Base-by-base conservation (phyloP, 2,797 vertebrate species). In the Fistularia commersonii region DNA sequence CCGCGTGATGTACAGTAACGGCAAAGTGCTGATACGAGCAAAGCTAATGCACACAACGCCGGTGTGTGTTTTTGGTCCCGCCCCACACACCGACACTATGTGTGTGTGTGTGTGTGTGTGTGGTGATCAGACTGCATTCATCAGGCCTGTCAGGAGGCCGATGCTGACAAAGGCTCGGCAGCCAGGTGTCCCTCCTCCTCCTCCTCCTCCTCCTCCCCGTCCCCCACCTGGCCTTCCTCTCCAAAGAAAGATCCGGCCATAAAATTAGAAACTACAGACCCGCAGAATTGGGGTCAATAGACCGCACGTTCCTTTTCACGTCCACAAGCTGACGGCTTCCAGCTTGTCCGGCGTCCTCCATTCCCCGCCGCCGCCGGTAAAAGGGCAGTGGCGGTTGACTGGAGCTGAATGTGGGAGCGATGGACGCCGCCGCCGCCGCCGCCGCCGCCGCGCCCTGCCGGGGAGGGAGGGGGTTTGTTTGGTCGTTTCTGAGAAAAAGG, bases 131-230 rank as follows among this genome's bases (percentile, higher is more conserved):
- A 51, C 51, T 14, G 55, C 77, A 82, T 81, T 74, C 77, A 74
- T 81, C 81, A 76, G 72, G 9, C 35, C 71, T 74, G 74, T 76
- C 73, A 61, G 62, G 63, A 9, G 51, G 0, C 32, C 1, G 41
- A 39, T 81, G 79, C 79, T 80, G 71, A 81, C 74, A 8, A 61
- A 66, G 78, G 60, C 76, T 62, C 58, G 0, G 62, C 3, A 32
- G 42, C 68, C 70, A 81, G 83, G 74, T 76, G 79, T 74, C 70
- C 54, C 69, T 45, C 67, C 64, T 75, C 66, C 72, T n/a, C n/a
- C n/a, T n/a, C n/a, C n/a, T n/a, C n/a, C n/a, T n/a, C n/a, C n/a
- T n/a, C n/a, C n/a, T n/a, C n/a, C 76, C 50, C 57, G 8, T 0
- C 43, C 66, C 51, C 45, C 9, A 8, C 56, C 45, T 62, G 79